phyloP scores from a whole-genome alignment of 2,888 invertebrate species.

The Aquatica leii region DNA sequence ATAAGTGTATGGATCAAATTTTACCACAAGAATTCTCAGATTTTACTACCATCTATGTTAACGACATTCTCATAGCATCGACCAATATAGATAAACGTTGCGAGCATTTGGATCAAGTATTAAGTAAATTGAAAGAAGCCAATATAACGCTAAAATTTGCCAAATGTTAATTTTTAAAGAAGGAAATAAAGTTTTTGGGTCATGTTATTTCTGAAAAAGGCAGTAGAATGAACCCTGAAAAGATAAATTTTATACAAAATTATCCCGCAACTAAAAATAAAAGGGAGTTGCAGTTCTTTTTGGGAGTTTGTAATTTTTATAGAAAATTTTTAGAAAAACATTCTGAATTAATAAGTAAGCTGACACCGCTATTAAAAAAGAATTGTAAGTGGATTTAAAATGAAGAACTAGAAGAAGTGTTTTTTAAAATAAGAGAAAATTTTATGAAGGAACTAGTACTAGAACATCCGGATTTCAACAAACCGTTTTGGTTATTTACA shows the following conservation, averaged over 20 bases:
- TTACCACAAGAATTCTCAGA: constrained; percentile 28
- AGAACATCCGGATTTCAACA: constrained; percentile 17
- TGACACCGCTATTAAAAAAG: constrained; percentile 9
- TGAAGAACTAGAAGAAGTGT: constrained; percentile 3
- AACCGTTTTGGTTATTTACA: constrained; percentile 12
- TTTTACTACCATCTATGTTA: constrained; percentile 20
- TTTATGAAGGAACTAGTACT: constrained; percentile 11
- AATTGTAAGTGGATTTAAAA: not conserved
- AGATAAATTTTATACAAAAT: constrained; percentile 38
- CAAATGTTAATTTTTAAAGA: constrained; percentile 42
- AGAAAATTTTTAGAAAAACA: constrained; percentile 27
- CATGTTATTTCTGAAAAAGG: constrained; percentile 39
- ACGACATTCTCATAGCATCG: constrained; percentile 38
- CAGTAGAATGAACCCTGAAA: constrained; percentile 38
- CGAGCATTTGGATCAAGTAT: constrained; percentile 30
- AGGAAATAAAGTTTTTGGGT: constrained; percentile 42
- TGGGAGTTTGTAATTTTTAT: constrained; percentile 40
- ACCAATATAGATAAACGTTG: constrained; percentile 33
- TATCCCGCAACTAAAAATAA: constrained; percentile 32
- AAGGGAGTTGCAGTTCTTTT: constrained; percentile 35
- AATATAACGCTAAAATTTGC: constrained; percentile 22
- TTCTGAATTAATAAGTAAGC: not conserved
- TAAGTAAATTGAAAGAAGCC: constrained; percentile 23
- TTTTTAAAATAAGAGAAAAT: not conserved
- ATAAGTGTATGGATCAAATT: constrained; percentile 27